A percentile compares a stretch with the other conserved stretches of the same genome.
Evolutionary conservation across 1,140 invertebrate genomes (phyloP).

Genomic region (Heliconius hermathena): DNA sequence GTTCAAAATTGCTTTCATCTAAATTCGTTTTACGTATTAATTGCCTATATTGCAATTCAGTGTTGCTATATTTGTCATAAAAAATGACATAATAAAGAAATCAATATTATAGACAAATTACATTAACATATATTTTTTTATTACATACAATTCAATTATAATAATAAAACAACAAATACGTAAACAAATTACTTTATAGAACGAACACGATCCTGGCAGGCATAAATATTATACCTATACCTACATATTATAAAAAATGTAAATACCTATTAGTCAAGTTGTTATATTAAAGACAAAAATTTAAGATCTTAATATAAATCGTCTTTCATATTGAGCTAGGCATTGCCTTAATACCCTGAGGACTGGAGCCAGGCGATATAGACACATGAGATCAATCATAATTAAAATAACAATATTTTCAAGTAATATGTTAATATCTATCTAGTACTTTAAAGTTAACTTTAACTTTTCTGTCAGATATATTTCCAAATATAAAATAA

Average conservation of each 20-base stretch:
- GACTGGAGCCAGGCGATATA: neutral
- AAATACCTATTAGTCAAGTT: conserved; percentile 21
- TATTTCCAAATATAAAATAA: too few relatives aligned
- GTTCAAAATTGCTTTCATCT: conserved; percentile 52
- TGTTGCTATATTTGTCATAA: conserved; percentile 10
- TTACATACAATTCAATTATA: neutral
- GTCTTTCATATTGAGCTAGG: conserved; percentile 64
- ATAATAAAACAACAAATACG: conserved; percentile 20
- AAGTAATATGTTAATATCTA: neutral
- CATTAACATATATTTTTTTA: neutral
- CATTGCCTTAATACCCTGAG: conserved; percentile 23
- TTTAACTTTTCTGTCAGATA: neutral
- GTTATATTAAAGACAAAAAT: conserved; percentile 33
- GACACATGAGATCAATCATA: conserved; percentile 25
- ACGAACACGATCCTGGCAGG: conserved; percentile 32
- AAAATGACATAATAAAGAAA: neutral
- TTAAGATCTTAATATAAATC: conserved; percentile 33
- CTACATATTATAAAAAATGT: conserved; percentile 25
- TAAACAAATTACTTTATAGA: conserved; percentile 24
- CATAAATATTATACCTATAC: conserved; percentile 35
- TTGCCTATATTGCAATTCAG: neutral
- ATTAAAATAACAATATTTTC: neutral
- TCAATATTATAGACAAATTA: neutral
- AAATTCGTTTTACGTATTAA: conserved; percentile 33
- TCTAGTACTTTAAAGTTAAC: neutral